These are phyloP conservation scores for Coleophora flavipennella DNA, from an alignment of 2,888 invertebrate genomes.

Conservation along the genomic window DNA sequence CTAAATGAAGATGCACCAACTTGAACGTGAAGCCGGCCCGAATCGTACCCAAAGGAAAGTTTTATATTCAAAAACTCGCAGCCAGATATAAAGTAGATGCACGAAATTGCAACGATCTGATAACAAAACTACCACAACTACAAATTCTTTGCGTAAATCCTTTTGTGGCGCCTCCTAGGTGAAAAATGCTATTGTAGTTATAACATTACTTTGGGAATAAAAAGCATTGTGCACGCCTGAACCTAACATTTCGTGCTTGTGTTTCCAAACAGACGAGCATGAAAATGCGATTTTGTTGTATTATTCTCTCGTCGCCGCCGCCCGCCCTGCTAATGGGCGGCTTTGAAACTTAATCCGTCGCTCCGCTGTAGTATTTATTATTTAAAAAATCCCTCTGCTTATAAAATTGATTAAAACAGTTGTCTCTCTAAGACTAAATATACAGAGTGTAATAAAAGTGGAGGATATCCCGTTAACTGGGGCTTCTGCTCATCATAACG, in stretches of 20 bases:
- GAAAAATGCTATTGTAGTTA: no score
- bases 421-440: background rate
- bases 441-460: no score
- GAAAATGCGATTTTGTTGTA: conserved; percentile 13
- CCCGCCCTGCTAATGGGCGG: conserved; percentile 29
- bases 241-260: conserved; percentile 3
- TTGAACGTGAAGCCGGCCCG: conserved; percentile 18
- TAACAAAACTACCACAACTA: no score
- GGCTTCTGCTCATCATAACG: no score
- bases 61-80: background rate
- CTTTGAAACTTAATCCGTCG: conserved; percentile 39
- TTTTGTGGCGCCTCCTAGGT: no score
- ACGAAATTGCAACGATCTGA: no score
- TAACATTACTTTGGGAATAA: no score
- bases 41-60: background rate
- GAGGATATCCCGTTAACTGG: no score
- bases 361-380: conserved; percentile 19
- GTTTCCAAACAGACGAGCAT: conserved; percentile 9
- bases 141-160: no score
- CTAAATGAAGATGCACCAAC: conserved; percentile 52
- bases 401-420: background rate
- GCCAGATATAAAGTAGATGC: no score
- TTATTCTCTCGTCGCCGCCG: conserved; percentile 11
- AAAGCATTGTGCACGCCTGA: no score
- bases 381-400: conserved; percentile 19